These are phyloP conservation scores for Molothrus aeneus DNA, from an alignment of 2,797 vertebrate species.

Conservation along the genomic window DNA sequence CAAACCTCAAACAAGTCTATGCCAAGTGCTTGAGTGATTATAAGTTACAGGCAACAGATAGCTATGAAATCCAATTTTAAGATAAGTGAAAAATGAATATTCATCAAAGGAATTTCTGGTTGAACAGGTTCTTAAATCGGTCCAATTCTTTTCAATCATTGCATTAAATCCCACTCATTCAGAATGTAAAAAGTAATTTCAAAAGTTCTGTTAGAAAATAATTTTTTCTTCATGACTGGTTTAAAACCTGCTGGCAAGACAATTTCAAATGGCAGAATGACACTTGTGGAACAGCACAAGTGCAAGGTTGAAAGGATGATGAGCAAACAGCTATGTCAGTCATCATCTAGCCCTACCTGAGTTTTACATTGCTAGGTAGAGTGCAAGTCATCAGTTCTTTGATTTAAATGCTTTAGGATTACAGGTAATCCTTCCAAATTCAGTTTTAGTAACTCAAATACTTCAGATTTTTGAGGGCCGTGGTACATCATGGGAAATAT, in stretches of 20 bases:
- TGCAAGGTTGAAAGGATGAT: neutral
- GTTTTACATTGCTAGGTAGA: neutral
- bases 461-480: neutral
- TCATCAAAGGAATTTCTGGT: conserved; percentile 14
- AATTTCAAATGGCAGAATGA: conserved; percentile 10
- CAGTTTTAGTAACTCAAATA: neutral
- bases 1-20: neutral
- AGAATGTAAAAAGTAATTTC: conserved; percentile 15
- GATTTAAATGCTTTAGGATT: neutral
- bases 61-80: neutral
- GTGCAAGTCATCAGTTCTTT: neutral
- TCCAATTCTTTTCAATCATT: neutral
- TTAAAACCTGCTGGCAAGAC: conserved; percentile 26
- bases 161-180: neutral
- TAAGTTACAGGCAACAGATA: neutral
- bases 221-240: neutral
- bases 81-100: conserved; percentile 19
- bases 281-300: neutral
- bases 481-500: neutral
- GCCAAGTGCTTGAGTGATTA: conserved; percentile 5
- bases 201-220: neutral
- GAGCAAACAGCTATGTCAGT: neutral
- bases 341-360: neutral
- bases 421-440: neutral
- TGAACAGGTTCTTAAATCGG: conserved; percentile 44